Evolutionary conservation across 2,888 invertebrate genomes (phyloP).

Genomic region (Sphaerophoria rueppellii): DNA sequence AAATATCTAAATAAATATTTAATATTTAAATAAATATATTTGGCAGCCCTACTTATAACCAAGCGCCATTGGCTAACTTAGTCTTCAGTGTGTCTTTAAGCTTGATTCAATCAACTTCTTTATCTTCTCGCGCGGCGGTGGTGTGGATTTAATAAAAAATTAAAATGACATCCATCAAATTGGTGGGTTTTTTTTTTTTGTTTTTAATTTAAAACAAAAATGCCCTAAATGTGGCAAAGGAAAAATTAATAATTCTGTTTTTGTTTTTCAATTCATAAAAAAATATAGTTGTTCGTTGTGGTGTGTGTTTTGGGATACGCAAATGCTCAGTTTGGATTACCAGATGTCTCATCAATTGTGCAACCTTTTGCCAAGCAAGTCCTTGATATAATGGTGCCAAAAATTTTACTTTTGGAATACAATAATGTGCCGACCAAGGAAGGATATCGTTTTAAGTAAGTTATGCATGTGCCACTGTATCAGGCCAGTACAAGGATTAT

Average conservation of each 20-base stretch:
- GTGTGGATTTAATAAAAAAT: conserved; percentile 28
- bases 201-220: neutral
- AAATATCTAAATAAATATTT: no score
- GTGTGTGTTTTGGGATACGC: conserved; percentile 48
- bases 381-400: conserved; percentile 77
- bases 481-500: no score
- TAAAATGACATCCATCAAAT: conserved; percentile 53
- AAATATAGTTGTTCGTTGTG: conserved; percentile 55
- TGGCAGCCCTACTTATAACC: conserved; percentile 55
- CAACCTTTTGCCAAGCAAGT: conserved; percentile 63
- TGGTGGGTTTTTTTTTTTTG: conserved; percentile 49
- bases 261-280: conserved; percentile 23
- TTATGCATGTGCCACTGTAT: neutral
- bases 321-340: conserved; percentile 38
- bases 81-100: conserved; percentile 61
- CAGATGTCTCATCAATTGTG: neutral
- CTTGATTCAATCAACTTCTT: conserved; percentile 60
- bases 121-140: conserved; percentile 32
- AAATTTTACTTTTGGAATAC: conserved; percentile 77
- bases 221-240: conserved; percentile 9
- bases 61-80: conserved; percentile 27
- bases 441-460: conserved; percentile 80
- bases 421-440: conserved; percentile 77
- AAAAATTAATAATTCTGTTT: neutral
- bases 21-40: no score